These are phyloP conservation scores for Hypomecis punctinalis DNA, from an alignment of 2,888 invertebrate species.

Conservation along the genomic window DNA sequence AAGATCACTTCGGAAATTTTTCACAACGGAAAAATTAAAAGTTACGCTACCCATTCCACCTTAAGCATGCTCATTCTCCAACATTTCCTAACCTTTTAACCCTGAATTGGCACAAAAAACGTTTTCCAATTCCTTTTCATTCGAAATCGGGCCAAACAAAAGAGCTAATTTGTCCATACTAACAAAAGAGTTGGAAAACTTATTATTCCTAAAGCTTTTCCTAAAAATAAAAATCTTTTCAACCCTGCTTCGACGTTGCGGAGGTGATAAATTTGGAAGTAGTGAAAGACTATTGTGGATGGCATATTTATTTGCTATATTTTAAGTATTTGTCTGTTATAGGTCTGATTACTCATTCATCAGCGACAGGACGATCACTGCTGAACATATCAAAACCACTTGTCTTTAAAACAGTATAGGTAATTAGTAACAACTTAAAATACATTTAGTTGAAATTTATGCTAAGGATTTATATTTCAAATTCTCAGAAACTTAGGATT, in stretches of 20 bases:
- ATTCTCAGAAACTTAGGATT: too few relatives aligned
- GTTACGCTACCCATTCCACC: constrained; percentile 4
- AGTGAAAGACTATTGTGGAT: neutral
- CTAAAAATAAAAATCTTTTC: constrained; percentile 35
- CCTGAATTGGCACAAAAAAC: constrained; percentile 42
- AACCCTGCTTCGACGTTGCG: constrained; percentile 22
- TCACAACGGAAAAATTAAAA: constrained; percentile 4
- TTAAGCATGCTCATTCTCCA: constrained; percentile 9
- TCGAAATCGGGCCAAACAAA: constrained; percentile 51
- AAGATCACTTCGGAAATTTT: neutral
- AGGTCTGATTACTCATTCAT: too few relatives aligned
- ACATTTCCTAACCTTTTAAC: constrained; percentile 39
- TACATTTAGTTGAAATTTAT: too few relatives aligned
- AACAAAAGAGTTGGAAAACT: constrained; percentile 44
- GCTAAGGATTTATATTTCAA: too few relatives aligned
- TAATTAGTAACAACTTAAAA: too few relatives aligned
- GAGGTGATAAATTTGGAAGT: constrained; percentile 26
- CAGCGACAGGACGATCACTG: too few relatives aligned
- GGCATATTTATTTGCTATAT: neutral
- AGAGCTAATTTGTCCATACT: constrained; percentile 63
- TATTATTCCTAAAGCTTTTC: constrained; percentile 39
- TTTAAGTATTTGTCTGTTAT: too few relatives aligned
- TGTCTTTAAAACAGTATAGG: too few relatives aligned
- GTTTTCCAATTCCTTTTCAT: constrained; percentile 54
- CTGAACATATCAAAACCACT: too few relatives aligned